Percentiles rank a stretch among this genome's conserved stretches.
These are phyloP conservation scores for Diloba caeruleocephala DNA, from an alignment of 2,888 invertebrate genomes.

Conservation along the genomic window DNA sequence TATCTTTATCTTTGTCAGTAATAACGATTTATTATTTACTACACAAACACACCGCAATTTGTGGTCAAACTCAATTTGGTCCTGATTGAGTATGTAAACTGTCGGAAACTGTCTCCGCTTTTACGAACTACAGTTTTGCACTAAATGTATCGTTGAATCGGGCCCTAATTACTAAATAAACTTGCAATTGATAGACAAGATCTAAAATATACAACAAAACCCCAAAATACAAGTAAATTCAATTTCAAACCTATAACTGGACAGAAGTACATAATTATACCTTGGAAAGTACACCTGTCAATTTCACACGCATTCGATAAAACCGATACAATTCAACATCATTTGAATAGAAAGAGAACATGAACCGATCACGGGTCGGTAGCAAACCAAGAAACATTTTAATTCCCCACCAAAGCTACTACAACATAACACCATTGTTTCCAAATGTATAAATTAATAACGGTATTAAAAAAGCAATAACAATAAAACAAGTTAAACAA, in stretches of 20 bases:
- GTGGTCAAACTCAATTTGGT: too few species aligned
- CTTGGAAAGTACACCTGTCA: not conserved
- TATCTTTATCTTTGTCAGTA: too few species aligned
- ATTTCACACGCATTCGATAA: constrained; percentile 12
- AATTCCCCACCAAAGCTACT: constrained; percentile 38
- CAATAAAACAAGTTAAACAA: constrained; percentile 43
- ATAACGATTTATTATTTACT: too few species aligned
- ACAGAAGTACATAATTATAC: not conserved
- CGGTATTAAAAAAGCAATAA: constrained; percentile 51
- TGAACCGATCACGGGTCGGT: constrained; percentile 28
- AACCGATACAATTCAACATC: constrained; percentile 9
- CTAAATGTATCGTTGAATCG: constrained; percentile 27
- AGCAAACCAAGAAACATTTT: constrained; percentile 26
- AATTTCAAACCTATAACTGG: constrained; percentile 6
- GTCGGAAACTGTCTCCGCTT: too few species aligned
- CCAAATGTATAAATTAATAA: constrained; percentile 50
- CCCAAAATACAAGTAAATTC: constrained; percentile 11
- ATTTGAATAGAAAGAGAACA: not conserved
- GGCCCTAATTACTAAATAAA: constrained; percentile 38
- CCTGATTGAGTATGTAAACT: too few species aligned
- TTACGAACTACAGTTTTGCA: constrained; percentile 1
- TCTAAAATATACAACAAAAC: constrained; percentile 1
- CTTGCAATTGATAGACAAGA: constrained; percentile 25
- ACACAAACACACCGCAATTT: too few species aligned
- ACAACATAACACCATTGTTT: constrained; percentile 46